Conservation (phyloP, 1,140 invertebrate species). For the Halesus radiatus region DNA sequence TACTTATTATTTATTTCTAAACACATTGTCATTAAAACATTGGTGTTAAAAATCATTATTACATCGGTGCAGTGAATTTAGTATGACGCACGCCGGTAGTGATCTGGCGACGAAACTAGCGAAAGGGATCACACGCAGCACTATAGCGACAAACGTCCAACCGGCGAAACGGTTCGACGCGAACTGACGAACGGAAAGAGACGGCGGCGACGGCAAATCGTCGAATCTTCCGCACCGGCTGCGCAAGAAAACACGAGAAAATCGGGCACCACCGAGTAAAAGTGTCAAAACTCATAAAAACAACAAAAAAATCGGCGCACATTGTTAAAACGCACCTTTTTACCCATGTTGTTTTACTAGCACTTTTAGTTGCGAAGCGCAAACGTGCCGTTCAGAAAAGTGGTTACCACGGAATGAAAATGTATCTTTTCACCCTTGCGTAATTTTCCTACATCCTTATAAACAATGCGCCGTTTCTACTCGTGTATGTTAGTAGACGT, state of each 20-base stretch:
- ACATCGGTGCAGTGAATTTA: not conserved
- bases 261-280: not conserved
- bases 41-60: not conserved
- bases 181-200: slow-evolving; percentile 43
- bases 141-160: slow-evolving; percentile 62
- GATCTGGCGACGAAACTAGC: not conserved
- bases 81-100: slow-evolving; percentile 26
- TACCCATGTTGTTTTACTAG: too few species aligned
- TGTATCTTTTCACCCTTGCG: too few species aligned
- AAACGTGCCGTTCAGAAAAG: too few species aligned
- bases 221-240: slow-evolving; percentile 59
- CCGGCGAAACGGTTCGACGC: slow-evolving; percentile 58
- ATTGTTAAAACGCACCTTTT: too few species aligned
- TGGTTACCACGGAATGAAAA: too few species aligned
- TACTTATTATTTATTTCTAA: too few species aligned
- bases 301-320: too few species aligned
- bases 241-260: slow-evolving; percentile 14
- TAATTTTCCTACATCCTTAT: too few species aligned
- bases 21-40: not conserved
- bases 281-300: not conserved
- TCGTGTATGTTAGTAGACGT: not conserved
- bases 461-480: not conserved
- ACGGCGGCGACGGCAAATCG: slow-evolving; percentile 61
- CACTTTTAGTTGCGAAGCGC: too few species aligned
- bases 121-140: slow-evolving; percentile 42